phyloP scores from a whole-genome alignment of 2,888 invertebrate genomes.

The Proisotoma minuta region DNA sequence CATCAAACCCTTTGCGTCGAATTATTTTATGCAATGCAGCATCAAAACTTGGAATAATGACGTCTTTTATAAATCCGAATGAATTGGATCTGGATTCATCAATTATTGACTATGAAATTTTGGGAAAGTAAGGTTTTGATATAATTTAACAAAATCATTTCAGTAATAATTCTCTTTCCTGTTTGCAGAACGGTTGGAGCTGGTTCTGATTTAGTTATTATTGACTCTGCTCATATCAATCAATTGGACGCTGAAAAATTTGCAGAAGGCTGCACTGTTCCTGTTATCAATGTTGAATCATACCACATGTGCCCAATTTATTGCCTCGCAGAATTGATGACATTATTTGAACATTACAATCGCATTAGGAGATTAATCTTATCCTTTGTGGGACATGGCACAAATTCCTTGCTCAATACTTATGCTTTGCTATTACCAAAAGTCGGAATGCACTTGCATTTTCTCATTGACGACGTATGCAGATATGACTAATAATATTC shows the following conservation, averaged over 20 bases:
- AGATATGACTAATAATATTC: constrained; percentile 1
- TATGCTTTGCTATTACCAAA: constrained; percentile 37
- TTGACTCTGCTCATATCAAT: constrained; percentile 27
- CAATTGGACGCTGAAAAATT: constrained; percentile 22
- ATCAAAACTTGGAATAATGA: constrained; percentile 23
- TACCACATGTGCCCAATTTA: constrained; percentile 21
- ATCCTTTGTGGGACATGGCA: constrained; percentile 30
- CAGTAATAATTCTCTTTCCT: background rate
- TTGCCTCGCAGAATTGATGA: constrained; percentile 37
- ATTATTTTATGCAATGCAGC: constrained; percentile 26
- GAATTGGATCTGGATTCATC: constrained; percentile 7
- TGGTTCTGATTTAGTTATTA: constrained; percentile 27
- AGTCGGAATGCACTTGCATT: constrained; percentile 37
- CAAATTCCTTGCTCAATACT: constrained; percentile 33
- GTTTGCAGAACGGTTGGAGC: constrained; percentile 22
- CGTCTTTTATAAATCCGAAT: constrained; percentile 23
- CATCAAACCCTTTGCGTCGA: constrained; percentile 31
- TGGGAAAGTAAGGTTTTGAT: constrained; percentile 33
- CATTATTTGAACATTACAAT: constrained; percentile 37
- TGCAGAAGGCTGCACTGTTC: constrained; percentile 30
- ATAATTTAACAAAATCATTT: background rate
- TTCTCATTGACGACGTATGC: constrained; percentile 19
- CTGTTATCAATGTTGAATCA: constrained; percentile 31
- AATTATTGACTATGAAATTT: constrained; percentile 15
- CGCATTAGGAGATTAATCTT: constrained; percentile 32